phyloP scores from a whole-genome alignment of 2,888 invertebrate species.

The Hypselothyrea guttata region DNA sequence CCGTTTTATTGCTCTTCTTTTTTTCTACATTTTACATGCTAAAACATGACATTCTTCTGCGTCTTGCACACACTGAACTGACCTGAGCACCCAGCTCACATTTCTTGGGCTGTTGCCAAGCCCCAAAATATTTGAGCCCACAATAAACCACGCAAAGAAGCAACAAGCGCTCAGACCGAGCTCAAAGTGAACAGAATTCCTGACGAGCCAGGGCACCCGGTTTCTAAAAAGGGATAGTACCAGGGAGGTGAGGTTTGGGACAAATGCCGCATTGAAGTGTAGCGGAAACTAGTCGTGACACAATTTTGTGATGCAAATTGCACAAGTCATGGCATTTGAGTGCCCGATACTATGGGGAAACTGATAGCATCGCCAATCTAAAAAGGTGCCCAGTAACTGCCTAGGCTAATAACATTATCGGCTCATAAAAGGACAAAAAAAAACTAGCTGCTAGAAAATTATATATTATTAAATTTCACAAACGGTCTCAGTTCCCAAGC shows the following conservation, averaged over 20 bases:
- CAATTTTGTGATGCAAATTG: constrained; percentile 68
- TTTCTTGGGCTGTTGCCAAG: constrained; percentile 20
- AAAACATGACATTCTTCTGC: constrained; percentile 26
- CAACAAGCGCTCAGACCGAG: constrained; percentile 49
- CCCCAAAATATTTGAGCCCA: constrained; percentile 52
- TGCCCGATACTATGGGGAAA: constrained; percentile 13
- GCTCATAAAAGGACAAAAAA: constrained; percentile 47
- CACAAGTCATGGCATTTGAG: constrained; percentile 66
- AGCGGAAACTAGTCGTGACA: constrained; percentile 72
- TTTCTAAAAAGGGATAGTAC: neutral
- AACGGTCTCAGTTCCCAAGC: constrained; percentile 40
- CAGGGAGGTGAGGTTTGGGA: too few relatives aligned
- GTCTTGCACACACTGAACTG: constrained; percentile 22
- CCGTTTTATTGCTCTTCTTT: constrained; percentile 24
- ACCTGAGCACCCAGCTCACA: constrained; percentile 14
- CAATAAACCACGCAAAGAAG: constrained; percentile 54
- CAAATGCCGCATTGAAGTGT: constrained; percentile 39
- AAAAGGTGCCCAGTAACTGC: constrained; percentile 29
- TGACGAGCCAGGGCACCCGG: constrained; percentile 30
- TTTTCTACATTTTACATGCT: constrained; percentile 22
- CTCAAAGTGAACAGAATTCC: constrained; percentile 64
- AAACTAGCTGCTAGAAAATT: constrained; percentile 34
- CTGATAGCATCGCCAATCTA: constrained; percentile 21
- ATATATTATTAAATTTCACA: constrained; percentile 65
- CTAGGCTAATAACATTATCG: constrained; percentile 70